Evolutionary conservation across 2,113 vertebrate genomes (phyloP), one percentile per base, ranked within the genome.

Genomic region (Vulpes lagopus): DNA sequence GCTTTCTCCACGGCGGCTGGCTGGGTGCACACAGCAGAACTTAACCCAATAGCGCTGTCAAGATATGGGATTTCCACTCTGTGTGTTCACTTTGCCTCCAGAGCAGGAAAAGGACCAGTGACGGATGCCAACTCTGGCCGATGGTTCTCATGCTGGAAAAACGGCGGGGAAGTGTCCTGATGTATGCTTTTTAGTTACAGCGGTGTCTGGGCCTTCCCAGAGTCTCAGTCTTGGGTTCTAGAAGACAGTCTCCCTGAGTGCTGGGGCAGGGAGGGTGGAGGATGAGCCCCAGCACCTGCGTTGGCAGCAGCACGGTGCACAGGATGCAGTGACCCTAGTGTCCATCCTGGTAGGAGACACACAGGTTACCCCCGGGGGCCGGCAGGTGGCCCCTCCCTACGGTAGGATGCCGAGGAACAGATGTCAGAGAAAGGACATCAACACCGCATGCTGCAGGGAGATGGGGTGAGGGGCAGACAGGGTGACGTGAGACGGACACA

Each of bases 81-180:
- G 8, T 23, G 16, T 4, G n/a, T 1, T 27, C 67, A 12, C 7
- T 88, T 73, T 14, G 19, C 23, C 67, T 59, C n/a, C 23, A 55
- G n/a, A 35, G 32, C 6, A n/a, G 51, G 25, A 49, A 32, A 51
- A 35, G 49, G 27, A 3, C 51, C 32, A 17, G 30, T 35, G 3
- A 51, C 19, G 8, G 43, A 22, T 32, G 27, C 60, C 11, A 3
- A 15, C 6, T 9, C 27, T 11, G 43, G 25, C 25, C 1, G 10
- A 49, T 19, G 74, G 8, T 53, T 9, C 17, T 10, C 49, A 17
- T 4, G 27, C 27, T 0, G 7, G 23, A 35, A 11, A 9, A 23
- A 2, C 0, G 14, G 8, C 57, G n/a, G n/a, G 10, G 79, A 25
- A 9, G n/a, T 0, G 22, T 5, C 4, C n/a, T 1, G 15, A 57